A percentile compares a stretch with the other conserved stretches of the same genome.
Evolutionary conservation across 2,888 invertebrate genomes (phyloP).

Genomic region (Hirudinaria manillensis): DNA sequence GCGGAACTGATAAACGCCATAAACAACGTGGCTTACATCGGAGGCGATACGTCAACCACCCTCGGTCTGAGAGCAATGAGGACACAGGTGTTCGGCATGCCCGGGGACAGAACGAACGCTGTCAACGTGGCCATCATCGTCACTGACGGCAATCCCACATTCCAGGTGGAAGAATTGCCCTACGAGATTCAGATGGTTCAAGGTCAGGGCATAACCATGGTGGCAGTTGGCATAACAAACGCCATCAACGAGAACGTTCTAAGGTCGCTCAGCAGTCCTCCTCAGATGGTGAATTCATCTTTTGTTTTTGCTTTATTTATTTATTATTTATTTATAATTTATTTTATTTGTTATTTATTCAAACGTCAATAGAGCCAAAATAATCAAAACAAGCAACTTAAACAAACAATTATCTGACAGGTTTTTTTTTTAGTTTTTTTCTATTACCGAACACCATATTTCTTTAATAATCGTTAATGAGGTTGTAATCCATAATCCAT

Average conservation of each 20-base stretch:
- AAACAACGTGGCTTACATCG: background rate
- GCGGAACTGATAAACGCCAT: background rate
- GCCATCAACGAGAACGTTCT: background rate
- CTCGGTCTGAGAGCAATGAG: background rate
- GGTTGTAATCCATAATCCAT: too few relatives aligned
- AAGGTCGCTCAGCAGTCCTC: background rate
- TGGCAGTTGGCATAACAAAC: background rate
- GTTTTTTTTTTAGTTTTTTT: too few relatives aligned
- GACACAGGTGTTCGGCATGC: constrained; percentile 1
- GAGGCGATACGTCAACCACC: constrained; percentile 6
- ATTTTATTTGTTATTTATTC: too few relatives aligned
- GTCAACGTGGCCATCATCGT: constrained; percentile 14
- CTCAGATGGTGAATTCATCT: background rate
- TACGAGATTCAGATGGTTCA: background rate
- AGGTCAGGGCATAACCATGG: background rate
- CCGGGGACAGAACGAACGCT: constrained; percentile 23
- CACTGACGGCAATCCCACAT: constrained; percentile 6
- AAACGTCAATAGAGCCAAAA: too few relatives aligned
- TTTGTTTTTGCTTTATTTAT: too few relatives aligned
- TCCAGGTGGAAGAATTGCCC: background rate
- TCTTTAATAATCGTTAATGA: too few relatives aligned
- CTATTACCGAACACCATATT: too few relatives aligned
- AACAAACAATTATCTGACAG: too few relatives aligned
- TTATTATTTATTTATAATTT: too few relatives aligned
- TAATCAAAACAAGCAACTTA: too few relatives aligned